Evolutionary conservation across 2,113 vertebrate genomes (phyloP), one percentile per base, ranked within the genome.

Genomic region (Myrmecobius fasciatus): DNA sequence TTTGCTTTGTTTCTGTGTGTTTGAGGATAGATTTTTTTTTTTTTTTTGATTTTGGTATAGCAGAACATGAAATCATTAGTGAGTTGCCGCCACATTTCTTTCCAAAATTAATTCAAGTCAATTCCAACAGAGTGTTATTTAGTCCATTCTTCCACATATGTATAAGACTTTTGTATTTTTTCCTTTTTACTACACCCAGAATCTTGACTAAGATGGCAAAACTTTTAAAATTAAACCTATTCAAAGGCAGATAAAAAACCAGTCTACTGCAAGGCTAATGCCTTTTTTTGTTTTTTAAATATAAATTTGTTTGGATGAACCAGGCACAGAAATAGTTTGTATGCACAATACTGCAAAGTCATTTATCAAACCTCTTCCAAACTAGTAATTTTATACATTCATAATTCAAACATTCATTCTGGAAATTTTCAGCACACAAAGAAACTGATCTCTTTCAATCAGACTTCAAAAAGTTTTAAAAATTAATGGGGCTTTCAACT

Each of bases 251-350:
- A 94, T 94, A 98, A 98, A 96, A 94, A 93, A 96, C 98, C 54
- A 96, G 67, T 94, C 95, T 56, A 97, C 20, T 97, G 53, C 94
- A 97, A 98, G 97, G 94, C 94, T 97, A 97, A 24, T 12, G 53
- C 56, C 95, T 94, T 95, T 92, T 93, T 92, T 89, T 95, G 91
- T 94, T 92, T 89, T 90, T 48, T 49, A 11, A 25, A 28, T 89
- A 96, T 92, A 93, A 93, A 96, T 96, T 89, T 95, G 89, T 93
- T 98, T 94, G 94, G 94, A 91, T 92, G 95, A 98, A 96, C 94
- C 92, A 98, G 96, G 96, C 96, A 98, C 97, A 98, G 89, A 96
- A 53, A 97, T 51, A 98, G 90, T 98, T 98, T 96, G 93, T 98
- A 96, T 95, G 98, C 91, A 97, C 93, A 97, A 92, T 95, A 98